Evolutionary conservation across 2,797 vertebrate species (phyloP).

Genomic region (Lacerta agilis): DNA sequence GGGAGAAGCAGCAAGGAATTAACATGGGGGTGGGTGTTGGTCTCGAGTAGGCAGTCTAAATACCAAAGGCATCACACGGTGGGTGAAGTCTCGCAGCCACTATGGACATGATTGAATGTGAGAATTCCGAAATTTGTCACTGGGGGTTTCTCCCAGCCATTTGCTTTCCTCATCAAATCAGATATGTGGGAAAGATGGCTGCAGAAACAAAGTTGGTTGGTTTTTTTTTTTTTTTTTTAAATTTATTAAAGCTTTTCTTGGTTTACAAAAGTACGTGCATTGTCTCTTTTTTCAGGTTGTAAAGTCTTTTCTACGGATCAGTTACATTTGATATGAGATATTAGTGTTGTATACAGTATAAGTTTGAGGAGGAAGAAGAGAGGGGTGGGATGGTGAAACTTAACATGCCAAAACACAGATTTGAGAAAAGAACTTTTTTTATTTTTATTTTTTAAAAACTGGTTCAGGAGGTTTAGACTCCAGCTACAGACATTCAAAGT

Average conservation of each 20-base stretch:
- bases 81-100: neutral
- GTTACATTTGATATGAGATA: too few relatives aligned
- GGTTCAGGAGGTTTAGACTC: neutral
- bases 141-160: neutral
- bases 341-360: too few relatives aligned
- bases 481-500: neutral
- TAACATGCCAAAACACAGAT: neutral
- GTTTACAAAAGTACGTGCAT: too few relatives aligned
- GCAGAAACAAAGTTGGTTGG: neutral
- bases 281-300: too few relatives aligned
- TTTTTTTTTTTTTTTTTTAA: too few relatives aligned
- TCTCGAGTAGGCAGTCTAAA: neutral
- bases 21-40: neutral
- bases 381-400: too few relatives aligned
- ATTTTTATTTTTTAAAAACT: too few relatives aligned
- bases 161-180: constrained; percentile 31
- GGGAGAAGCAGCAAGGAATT: neutral
- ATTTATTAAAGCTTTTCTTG: too few relatives aligned
- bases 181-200: constrained; percentile 4
- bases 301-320: too few relatives aligned
- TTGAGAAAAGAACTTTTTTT: neutral
- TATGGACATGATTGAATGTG: neutral
- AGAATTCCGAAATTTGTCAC: neutral
- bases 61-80: constrained; percentile 26
- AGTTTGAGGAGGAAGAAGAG: too few relatives aligned